Base-by-base conservation (phyloP, 2,888 invertebrate genomes). In the Gisinianus flammeolus region DNA sequence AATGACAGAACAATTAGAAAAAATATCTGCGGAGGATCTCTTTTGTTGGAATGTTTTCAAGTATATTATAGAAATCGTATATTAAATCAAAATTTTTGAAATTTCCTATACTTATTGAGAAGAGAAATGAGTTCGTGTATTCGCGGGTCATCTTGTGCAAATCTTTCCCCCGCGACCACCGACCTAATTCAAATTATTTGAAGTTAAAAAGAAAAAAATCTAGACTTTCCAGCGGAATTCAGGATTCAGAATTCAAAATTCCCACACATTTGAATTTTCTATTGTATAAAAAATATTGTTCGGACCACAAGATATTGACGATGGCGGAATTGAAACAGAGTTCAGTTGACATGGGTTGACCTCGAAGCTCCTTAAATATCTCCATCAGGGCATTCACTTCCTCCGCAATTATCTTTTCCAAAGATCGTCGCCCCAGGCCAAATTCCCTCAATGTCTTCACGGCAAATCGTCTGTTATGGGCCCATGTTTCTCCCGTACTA, bases 401-500 rank as follows among this genome's bases (percentile, higher is more conserved):
- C 3, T 70, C 70, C 26, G n/a, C 16, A 24, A 70, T 70, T 19
- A 70, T 70, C n/a, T 16, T 44, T 26, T 70, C 70, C 10, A 54
- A 10, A 1, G 70, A 70, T 52, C 52, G 52, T 16, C 54, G 52
- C 16, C 54, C 52, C 12, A 70, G 28, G 3, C 70, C 70, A 70
- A 70, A 70, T 26, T 70, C 70, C 19, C 66, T 26, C 2, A 76
- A 35, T 5, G 52, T 67, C 16, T 30, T 35, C 19, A 76, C 2
- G 5, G 67, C 28, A 54, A 76, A 67, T 8, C 76, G 76, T 4
- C 76, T 64, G 26, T 67, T 44, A 10, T 76, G 67, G 4, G 3
- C 6, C 76, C 76, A 76, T 12, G 31, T 12, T 16, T n/a, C 1
- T 6, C 76, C 76, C 6, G 26, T 8, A 33, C 76, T 67, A 24